Evolutionary conservation across 2,797 vertebrate species (phyloP).

Genomic region (Notolabrus celidotus): DNA sequence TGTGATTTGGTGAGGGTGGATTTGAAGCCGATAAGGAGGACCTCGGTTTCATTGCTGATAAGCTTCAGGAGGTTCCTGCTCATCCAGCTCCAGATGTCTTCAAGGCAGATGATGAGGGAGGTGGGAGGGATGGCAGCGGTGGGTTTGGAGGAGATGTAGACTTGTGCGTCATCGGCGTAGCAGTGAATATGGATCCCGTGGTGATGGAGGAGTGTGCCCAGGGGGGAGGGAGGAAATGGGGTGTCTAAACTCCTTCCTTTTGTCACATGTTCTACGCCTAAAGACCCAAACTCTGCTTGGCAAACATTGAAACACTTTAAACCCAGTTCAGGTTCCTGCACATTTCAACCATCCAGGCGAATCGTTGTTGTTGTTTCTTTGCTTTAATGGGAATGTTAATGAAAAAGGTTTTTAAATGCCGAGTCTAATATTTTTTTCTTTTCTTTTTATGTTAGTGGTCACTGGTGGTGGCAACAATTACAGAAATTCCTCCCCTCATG

Average conservation of each 20-base stretch:
- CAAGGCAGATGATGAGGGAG: too few relatives aligned
- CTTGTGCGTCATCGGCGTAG: too few relatives aligned
- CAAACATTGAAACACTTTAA: neutral
- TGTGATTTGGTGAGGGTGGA: too few relatives aligned
- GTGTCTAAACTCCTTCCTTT: slow-evolving; percentile 49
- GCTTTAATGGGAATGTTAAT: neutral
- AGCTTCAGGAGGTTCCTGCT: too few relatives aligned
- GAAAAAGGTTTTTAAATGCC: neutral
- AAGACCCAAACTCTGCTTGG: slow-evolving; percentile 1
- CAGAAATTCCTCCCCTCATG: slow-evolving; percentile 94
- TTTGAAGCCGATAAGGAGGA: too few relatives aligned
- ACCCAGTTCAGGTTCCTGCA: slow-evolving; percentile 3
- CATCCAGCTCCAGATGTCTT: too few relatives aligned
- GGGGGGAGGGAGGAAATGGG: slow-evolving; percentile 20
- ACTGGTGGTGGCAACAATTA: slow-evolving; percentile 93
- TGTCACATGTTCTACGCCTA: neutral
- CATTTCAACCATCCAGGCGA: slow-evolving; percentile 12
- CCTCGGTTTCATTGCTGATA: too few relatives aligned
- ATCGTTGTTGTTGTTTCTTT: slow-evolving; percentile 30
- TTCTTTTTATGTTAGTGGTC: slow-evolving; percentile 88
- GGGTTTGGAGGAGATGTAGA: too few relatives aligned
- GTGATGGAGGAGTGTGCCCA: too few relatives aligned
- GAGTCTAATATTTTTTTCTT: slow-evolving; percentile 7
- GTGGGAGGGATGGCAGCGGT: too few relatives aligned
- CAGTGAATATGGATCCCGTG: too few relatives aligned